These are phyloP conservation scores for Sesamia nonagrioides DNA, from an alignment of 1,140 invertebrate species.

Conservation along the genomic window DNA sequence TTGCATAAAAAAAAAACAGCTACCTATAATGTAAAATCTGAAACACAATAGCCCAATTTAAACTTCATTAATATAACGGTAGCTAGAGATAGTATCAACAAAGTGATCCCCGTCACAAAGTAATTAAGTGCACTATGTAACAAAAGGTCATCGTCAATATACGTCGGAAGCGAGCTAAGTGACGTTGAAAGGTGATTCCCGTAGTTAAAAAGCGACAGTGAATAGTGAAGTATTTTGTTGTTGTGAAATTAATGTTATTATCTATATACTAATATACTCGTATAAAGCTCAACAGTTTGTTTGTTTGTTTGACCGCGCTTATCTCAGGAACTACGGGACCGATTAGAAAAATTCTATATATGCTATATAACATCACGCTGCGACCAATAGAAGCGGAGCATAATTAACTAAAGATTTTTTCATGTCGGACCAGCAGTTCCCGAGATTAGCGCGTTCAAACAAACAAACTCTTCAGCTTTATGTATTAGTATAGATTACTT, in stretches of 20 bases:
- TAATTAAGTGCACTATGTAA: constrained; percentile 42
- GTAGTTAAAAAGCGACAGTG: constrained; percentile 44
- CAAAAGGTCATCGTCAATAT: constrained; percentile 47
- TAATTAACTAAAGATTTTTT: too few species aligned
- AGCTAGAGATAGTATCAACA: not conserved
- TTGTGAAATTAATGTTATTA: not conserved
- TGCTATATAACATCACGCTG: too few species aligned
- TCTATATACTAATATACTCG: too few species aligned
- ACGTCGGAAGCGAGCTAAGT: constrained; percentile 61
- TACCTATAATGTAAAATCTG: not conserved
- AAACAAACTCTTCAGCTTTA: too few species aligned
- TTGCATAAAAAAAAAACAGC: not conserved
- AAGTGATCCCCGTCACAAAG: constrained; percentile 1
- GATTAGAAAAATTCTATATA: too few species aligned
- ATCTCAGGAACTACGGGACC: too few species aligned
- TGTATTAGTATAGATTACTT: too few species aligned
- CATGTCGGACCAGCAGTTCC: too few species aligned
- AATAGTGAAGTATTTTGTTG: not conserved
- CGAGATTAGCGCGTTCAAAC: too few species aligned
- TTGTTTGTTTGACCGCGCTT: too few species aligned
- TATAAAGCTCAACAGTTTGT: too few species aligned
- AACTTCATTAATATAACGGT: constrained; percentile 5
- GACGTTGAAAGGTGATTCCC: constrained; percentile 58
- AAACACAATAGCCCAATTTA: not conserved
- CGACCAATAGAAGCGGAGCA: too few species aligned